Base-by-base conservation (phyloP, 2,888 invertebrate species). In the Spisula solida region DNA sequence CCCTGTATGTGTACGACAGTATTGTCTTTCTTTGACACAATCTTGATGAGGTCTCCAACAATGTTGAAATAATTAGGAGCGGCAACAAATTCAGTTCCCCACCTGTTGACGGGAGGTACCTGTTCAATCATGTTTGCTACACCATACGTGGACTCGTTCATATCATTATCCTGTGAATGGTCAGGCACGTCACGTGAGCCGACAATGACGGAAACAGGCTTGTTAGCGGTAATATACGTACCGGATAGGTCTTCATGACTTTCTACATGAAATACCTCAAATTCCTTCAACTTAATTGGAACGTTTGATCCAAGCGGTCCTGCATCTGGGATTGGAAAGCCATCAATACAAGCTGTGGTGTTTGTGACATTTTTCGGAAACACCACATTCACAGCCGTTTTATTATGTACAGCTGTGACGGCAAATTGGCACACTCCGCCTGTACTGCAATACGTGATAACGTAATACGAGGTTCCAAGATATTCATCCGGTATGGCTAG, bases 61-160 rank as follows among this genome's bases (percentile, higher is more conserved):
- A 82, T 81, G 55, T 92, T 92, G 6, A 29, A 20, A 12, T 80
- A 78, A 70, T 89, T 89, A 10, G 92, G 90, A 14, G 87, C 78
- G 14, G 90, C 88, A 6, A 90, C 25, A 56, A 91, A 93, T 14
- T 90, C 70, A 0, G 78, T 85, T 10, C 93, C 94, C 93, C 93
- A 94, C 18, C 90, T 85, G 12, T 85, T 86, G 5, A 92, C 91
- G 2, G 94, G 93, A 0, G 92, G 91, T 16, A 94, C 48, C 80
- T 93, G 93, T 79, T 93, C 93, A 14, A 92, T 86, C 55, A 88
- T 82, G 20, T 51, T 75, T 2, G 75, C 25, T 2, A 8, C n/a
- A 25, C 60, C 60, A 60, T 60, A 2, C 55, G 4, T 18, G n/a
- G 8, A 41, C 41, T 41, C 41, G 2, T 41, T 8, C 41, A 2